Conservation (phyloP, 2,797 vertebrate species). For the Harpagifer antarcticus region DNA sequence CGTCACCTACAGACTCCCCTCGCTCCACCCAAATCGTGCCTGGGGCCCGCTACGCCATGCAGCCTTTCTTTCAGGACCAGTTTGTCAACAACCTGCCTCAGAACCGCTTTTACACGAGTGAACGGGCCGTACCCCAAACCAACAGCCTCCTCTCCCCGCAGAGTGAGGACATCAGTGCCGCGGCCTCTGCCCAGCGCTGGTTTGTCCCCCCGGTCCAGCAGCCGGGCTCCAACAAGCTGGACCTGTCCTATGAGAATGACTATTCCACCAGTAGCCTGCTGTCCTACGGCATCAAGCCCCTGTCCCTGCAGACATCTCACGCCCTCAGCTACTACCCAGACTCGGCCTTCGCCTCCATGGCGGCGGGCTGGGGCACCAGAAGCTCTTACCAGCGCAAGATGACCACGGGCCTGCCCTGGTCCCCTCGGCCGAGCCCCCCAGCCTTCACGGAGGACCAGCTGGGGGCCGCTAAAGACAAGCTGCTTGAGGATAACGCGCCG, state of each 20-base stretch:
- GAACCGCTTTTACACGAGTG: conserved; percentile 94
- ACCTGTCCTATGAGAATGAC: conserved; percentile 94
- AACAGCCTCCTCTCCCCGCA: conserved; percentile 95
- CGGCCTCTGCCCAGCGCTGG: conserved; percentile 93
- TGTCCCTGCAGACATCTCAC: conserved; percentile 96
- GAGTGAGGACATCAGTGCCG: conserved; percentile 89
- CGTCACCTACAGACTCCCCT: conserved; percentile 98
- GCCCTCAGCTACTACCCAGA: conserved; percentile 96
- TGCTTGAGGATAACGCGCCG: conserved; percentile 89
- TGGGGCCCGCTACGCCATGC: conserved; percentile 94
- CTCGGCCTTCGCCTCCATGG: conserved; percentile 93
- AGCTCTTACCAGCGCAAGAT: conserved; percentile 96
- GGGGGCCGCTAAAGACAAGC: conserved; percentile 91
- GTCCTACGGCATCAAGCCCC: conserved; percentile 95
- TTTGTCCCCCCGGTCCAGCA: conserved; percentile 96
- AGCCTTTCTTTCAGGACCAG: conserved; percentile 98
- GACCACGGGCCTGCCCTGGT: conserved; percentile 93
- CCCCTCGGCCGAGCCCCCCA: conserved; percentile 93
- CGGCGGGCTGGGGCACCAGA: conserved; percentile 92
- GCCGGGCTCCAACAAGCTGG: conserved; percentile 91
- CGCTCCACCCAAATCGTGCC: conserved; percentile 99
- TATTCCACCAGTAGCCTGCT: conserved; percentile 94
- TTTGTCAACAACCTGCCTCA: conserved; percentile 98
- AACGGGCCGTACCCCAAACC: conserved; percentile 95
- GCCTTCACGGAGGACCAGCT: conserved; percentile 94